phyloP scores from a whole-genome alignment of 2,888 invertebrate genomes.

The Teinopalpus imperialis region DNA sequence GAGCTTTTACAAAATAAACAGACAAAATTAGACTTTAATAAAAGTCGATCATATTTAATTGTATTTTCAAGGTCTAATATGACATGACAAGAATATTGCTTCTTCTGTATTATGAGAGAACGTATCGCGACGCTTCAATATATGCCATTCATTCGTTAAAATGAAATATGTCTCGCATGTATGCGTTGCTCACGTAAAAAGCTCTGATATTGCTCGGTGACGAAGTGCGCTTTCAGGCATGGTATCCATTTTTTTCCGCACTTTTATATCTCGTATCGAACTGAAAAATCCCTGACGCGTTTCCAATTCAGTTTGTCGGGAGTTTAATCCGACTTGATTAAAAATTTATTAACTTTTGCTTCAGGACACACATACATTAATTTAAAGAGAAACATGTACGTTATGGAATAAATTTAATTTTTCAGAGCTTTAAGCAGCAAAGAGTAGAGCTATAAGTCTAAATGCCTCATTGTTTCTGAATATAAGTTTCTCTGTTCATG shows the following conservation, averaged over 20 bases:
- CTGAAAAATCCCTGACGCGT: conserved; percentile 17
- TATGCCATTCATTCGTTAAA: conserved; percentile 38
- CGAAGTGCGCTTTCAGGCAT: conserved; percentile 39
- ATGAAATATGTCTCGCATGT: conserved; percentile 43
- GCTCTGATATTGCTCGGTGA: conserved; percentile 33
- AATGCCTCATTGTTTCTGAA: too few relatives aligned
- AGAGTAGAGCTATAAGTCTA: too few relatives aligned
- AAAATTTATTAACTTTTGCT: neutral
- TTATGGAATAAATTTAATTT: too few relatives aligned
- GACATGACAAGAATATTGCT: neutral
- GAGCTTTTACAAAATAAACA: neutral
- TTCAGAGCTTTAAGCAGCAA: too few relatives aligned
- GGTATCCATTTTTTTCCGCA: conserved; percentile 27
- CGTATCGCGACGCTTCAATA: conserved; percentile 14
- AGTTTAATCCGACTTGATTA: conserved; percentile 6
- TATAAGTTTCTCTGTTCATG: too few relatives aligned
- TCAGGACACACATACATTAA: too few relatives aligned
- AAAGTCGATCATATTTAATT: neutral
- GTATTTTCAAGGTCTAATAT: conserved; percentile 2
- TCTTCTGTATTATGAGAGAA: neutral
- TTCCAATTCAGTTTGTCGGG: conserved; percentile 11
- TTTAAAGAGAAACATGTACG: too few relatives aligned
- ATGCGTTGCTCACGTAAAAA: conserved; percentile 22
- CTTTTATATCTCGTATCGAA: conserved; percentile 33
- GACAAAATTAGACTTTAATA: too few relatives aligned